Conservation (phyloP, 1,140 invertebrate genomes). For the Lepidurus arcticus region DNA sequence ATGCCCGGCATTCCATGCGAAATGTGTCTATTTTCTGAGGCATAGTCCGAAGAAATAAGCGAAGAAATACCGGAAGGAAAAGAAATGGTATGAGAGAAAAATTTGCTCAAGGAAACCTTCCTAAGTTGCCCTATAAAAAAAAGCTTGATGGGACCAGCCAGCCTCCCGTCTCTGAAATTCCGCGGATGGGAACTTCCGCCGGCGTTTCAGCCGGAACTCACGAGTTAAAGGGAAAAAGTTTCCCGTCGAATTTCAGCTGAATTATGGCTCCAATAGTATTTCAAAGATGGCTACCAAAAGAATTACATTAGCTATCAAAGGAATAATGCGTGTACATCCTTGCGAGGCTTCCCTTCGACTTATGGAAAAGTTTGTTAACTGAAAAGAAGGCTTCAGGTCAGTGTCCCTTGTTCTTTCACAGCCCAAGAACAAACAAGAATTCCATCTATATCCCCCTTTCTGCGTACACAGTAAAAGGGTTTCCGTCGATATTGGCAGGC, state of each 20-base stretch:
- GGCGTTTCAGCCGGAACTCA: neutral
- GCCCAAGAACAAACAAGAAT: neutral
- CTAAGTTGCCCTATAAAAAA: conserved; percentile 7
- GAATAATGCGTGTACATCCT: too few species aligned
- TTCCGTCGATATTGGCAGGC: neutral
- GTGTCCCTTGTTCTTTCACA: neutral
- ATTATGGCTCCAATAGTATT: too few species aligned
- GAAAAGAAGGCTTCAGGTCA: neutral
- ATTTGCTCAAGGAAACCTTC: neutral
- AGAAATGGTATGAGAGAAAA: neutral
- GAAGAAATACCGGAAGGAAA: neutral
- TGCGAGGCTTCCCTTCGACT: too few species aligned
- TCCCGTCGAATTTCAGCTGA: too few species aligned
- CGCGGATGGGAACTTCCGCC: conserved; percentile 7
- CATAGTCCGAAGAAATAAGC: neutral
- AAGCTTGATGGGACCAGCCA: conserved; percentile 1
- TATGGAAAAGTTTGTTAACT: too few species aligned
- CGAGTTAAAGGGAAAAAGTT: too few species aligned
- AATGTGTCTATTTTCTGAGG: neutral
- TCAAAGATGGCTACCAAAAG: too few species aligned
- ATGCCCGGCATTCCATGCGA: neutral
- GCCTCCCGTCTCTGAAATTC: neutral
- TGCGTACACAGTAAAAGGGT: conserved; percentile 7
- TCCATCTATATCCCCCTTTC: neutral
- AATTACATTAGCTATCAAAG: too few species aligned